Conservation (phyloP, 2,888 invertebrate species). For the Eustalomyia histrio region DNA sequence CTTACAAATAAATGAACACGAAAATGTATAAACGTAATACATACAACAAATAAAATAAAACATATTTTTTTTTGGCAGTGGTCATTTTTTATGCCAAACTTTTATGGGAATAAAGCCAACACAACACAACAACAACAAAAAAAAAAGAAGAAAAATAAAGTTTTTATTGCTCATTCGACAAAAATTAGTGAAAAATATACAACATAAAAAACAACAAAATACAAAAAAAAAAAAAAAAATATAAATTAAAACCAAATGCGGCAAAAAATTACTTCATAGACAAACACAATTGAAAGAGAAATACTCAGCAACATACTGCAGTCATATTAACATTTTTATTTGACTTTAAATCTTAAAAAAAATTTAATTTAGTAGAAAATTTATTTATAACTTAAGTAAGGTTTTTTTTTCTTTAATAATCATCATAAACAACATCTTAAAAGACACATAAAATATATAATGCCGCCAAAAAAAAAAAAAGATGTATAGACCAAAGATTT, state of each 20-base stretch:
- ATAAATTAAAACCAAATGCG: conserved; percentile 36
- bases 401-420: neutral
- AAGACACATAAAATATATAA: neutral
- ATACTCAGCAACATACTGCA: neutral
- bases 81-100: conserved; percentile 50
- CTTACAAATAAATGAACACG: neutral
- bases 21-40: too few relatives aligned
- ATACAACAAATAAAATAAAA: neutral
- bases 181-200: conserved; percentile 34
- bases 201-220: neutral
- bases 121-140: neutral
- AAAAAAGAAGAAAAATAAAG: neutral
- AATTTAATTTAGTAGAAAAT: conserved; percentile 7
- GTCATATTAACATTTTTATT: conserved; percentile 2
- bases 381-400: neutral
- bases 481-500: neutral
- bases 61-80: conserved; percentile 45
- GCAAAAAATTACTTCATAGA: conserved; percentile 14
- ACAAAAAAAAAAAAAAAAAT: conserved; percentile 12
- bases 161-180: conserved; percentile 37
- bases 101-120: conserved; percentile 54
- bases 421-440: neutral
- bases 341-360: neutral
- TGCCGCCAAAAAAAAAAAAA: neutral
- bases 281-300: neutral